These are phyloP conservation scores for Drosophila kanapiae DNA, from an alignment of 1,140 invertebrate species.

Conservation along the genomic window DNA sequence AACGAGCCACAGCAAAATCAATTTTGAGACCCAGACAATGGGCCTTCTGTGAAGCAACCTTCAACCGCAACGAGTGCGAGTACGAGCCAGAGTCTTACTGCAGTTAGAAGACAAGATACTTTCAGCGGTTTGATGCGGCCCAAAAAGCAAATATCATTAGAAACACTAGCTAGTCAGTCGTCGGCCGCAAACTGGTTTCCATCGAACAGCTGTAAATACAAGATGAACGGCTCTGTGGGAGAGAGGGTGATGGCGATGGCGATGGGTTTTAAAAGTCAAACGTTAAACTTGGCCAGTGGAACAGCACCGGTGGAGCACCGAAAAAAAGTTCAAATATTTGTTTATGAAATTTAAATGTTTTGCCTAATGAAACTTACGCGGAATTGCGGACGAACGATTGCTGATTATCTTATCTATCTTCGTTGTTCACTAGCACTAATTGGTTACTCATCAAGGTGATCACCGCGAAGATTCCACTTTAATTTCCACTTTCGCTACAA, in stretches of 20 bases:
- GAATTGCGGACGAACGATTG: conserved; percentile 37
- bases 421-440: conserved; percentile 18
- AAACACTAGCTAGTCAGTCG: conserved; percentile 40
- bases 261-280: conserved; percentile 55
- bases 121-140: conserved; percentile 52
- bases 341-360: conserved; percentile 43
- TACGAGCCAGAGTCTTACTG: conserved; percentile 11
- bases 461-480: conserved; percentile 12
- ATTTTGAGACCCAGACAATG: conserved; percentile 15
- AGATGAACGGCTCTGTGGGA: conserved; percentile 21
- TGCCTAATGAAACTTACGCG: conserved; percentile 34
- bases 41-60: conserved; percentile 16
- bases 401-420: conserved; percentile 30
- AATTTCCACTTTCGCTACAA: conserved; percentile 45
- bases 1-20: conserved; percentile 14
- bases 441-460: conserved; percentile 22
- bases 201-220: conserved; percentile 69
- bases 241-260: conserved; percentile 2
- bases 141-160: conserved; percentile 58
- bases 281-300: conserved; percentile 42
- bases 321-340: conserved; percentile 36
- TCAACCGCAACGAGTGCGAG: conserved; percentile 16
- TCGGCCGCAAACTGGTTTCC: conserved; percentile 65
- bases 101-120: conserved; percentile 36
- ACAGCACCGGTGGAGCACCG: conserved; percentile 9